phyloP scores from a whole-genome alignment of 2,797 vertebrate genomes.

The Limnodromus scolopaceus region DNA sequence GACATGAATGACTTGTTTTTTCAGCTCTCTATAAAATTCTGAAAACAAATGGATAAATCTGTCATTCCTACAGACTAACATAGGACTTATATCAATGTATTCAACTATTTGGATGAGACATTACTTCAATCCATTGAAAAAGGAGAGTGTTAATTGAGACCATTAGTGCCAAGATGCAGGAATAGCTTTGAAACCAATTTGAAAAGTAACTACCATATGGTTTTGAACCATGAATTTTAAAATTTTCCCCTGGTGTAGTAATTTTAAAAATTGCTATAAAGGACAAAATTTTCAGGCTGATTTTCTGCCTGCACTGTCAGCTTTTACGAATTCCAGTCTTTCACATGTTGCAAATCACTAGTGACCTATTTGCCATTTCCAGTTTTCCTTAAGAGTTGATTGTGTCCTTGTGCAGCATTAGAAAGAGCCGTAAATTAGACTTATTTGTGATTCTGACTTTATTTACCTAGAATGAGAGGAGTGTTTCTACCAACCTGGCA shows the following conservation, averaged over 20 bases:
- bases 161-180: neutral
- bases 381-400: neutral
- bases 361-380: neutral
- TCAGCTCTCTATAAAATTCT: neutral
- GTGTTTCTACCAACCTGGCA: slow-evolving; percentile 83
- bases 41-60: slow-evolving; percentile 7
- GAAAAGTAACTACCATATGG: neutral
- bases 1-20: neutral
- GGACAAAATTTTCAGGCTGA: neutral
- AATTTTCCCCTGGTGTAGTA: neutral
- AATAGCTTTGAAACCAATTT: neutral
- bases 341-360: neutral
- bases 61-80: neutral
- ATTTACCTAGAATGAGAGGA: neutral
- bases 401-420: neutral
- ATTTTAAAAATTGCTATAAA: neutral
- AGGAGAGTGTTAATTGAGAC: neutral
- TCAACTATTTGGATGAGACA: neutral
- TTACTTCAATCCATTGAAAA: neutral
- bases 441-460: neutral
- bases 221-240: neutral
- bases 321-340: neutral
- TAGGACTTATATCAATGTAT: neutral
- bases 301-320: neutral
- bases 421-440: neutral